phyloP scores from a whole-genome alignment of 30 jellyfish, hydroid and myxozoan genomes.

The Cassiopea xamachana region DNA sequence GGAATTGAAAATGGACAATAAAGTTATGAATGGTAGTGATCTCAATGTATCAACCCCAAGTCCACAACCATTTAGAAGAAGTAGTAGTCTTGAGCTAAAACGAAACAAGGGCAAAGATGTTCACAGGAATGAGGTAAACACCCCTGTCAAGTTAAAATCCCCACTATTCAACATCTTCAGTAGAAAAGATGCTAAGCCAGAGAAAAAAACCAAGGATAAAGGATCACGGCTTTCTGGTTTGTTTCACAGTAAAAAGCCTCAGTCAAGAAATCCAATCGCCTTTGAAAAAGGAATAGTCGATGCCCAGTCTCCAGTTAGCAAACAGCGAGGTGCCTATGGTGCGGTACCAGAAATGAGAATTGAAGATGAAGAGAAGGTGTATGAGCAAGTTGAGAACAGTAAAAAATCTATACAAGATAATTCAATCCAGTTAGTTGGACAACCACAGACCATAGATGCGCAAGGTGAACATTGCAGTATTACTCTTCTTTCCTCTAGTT shows the following conservation, averaged over 20 bases:
- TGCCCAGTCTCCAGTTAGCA: neutral
- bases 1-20: slow-evolving; percentile 12
- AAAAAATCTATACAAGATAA: neutral
- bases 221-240: slow-evolving; percentile 30
- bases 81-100: slow-evolving; percentile 11
- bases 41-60: slow-evolving; percentile 24
- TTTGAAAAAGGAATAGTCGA: neutral
- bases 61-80: slow-evolving; percentile 29
- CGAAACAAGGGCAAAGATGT: neutral
- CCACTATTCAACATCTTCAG: slow-evolving; percentile 65
- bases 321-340: too few relatives aligned
- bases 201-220: slow-evolving; percentile 44
- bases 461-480: neutral
- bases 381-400: slow-evolving; percentile 2
- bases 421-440: neutral
- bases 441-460: neutral
- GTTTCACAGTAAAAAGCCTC: slow-evolving; percentile 59
- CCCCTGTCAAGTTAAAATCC: slow-evolving; percentile 39
- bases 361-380: neutral
- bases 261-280: slow-evolving; percentile 9
- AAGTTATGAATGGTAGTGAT: neutral
- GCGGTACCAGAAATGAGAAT: neutral
- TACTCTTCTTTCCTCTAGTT: neutral
- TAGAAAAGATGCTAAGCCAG: slow-evolving; percentile 31
- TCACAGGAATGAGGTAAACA: slow-evolving; percentile 1